A percentile compares a stretch with the other conserved stretches of the same genome.
These are phyloP conservation scores for Orthosia gracilis DNA, from an alignment of 2,888 invertebrate species.

Conservation along the genomic window DNA sequence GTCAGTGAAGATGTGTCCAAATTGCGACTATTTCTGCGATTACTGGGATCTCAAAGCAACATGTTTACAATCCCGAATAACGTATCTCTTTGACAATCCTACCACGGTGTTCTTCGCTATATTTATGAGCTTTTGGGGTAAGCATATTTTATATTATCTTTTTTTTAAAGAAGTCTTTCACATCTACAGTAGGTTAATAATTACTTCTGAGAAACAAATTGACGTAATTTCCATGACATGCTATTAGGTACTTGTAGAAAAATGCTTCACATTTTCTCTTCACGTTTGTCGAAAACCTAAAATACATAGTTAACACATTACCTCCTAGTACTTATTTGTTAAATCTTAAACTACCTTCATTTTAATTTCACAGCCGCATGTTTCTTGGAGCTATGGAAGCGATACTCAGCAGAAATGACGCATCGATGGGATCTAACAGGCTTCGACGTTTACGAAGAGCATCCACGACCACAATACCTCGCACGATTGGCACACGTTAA, in stretches of 20 bases:
- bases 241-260: too few species aligned
- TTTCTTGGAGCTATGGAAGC: slow-evolving; percentile 99
- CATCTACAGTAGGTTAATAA: too few species aligned
- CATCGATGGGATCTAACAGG: slow-evolving; percentile 99
- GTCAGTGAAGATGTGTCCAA: slow-evolving; percentile 96
- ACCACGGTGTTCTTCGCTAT: slow-evolving; percentile 98
- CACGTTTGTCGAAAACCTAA: too few species aligned
- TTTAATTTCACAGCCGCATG: slow-evolving; percentile 92
- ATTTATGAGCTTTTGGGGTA: slow-evolving; percentile 98
- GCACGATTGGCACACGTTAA: slow-evolving; percentile 95
- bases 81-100: slow-evolving; percentile 98
- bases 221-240: too few species aligned
- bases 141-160: background rate
- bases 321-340: background rate
- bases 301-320: background rate
- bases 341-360: background rate
- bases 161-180: too few species aligned
- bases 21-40: slow-evolving; percentile 96
- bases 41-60: slow-evolving; percentile 96
- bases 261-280: too few species aligned
- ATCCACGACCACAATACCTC: slow-evolving; percentile 97
- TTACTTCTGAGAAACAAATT: too few species aligned
- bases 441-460: slow-evolving; percentile 97
- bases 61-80: slow-evolving; percentile 96
- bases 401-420: slow-evolving; percentile 98